Evolutionary conservation across 2,888 invertebrate genomes (phyloP).

Genomic region (Dysmachus trigonus): DNA sequence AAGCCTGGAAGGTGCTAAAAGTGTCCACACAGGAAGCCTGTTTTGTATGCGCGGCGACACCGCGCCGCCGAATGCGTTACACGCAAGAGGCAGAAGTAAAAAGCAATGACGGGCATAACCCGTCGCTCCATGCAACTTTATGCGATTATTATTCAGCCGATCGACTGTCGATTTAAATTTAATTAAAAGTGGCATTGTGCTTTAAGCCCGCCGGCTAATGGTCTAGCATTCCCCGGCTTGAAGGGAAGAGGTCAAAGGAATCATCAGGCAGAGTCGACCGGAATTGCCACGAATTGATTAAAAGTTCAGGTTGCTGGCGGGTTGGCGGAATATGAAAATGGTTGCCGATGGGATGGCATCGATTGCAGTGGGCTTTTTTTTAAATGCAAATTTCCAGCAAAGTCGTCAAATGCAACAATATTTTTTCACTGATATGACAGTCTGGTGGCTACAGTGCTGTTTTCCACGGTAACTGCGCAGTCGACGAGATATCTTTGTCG

Average conservation of each 20-base stretch:
- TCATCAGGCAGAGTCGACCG: background rate
- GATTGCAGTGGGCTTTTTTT: background rate
- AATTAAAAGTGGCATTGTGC: slow-evolving; percentile 28
- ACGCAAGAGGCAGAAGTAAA: background rate
- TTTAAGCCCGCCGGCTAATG: background rate
- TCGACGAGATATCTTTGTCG: background rate
- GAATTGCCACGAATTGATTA: background rate
- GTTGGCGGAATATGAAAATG: background rate
- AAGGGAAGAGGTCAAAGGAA: background rate
- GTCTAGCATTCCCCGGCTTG: background rate
- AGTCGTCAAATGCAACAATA: background rate
- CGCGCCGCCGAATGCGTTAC: background rate
- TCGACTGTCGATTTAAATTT: slow-evolving; percentile 25
- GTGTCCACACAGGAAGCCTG: slow-evolving; percentile 19
- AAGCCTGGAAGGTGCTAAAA: background rate
- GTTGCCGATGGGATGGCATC: background rate
- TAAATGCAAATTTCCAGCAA: background rate
- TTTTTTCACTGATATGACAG: background rate
- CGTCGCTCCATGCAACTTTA: slow-evolving; percentile 19
- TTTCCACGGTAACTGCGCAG: background rate
- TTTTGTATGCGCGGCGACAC: background rate
- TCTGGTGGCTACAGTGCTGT: background rate
- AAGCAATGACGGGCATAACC: background rate
- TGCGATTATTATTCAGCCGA: slow-evolving; percentile 36
- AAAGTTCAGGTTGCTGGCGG: background rate